Evolutionary conservation across 2,888 invertebrate species (phyloP), one percentile per base, ranked within the genome.

Genomic region (Mesorhabditis sp.): DNA sequence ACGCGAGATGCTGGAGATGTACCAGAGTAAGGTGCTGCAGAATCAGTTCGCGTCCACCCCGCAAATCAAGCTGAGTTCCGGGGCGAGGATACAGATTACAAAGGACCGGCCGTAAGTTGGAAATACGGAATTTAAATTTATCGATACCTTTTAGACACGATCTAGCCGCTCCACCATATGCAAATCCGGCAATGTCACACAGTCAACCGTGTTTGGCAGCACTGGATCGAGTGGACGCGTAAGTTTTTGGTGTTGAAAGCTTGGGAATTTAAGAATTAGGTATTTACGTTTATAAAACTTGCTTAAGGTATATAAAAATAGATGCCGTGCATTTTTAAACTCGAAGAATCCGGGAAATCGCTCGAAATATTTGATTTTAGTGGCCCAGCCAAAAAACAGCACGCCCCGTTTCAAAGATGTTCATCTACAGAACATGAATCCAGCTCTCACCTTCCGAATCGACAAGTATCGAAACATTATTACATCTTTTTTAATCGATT

Each of bases 161-260:
- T 61, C 65, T 41, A 62, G 45, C 62, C 61, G 64, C 63, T 10
- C n/a, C 15, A n/a, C 66, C 68, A 10, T 42, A 67, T 15, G 65
- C 65, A 44, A 65, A 68, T 41, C 72, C 79, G 0, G 72, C 78
- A 4, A 83, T 82, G 72, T 82, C 81, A 68, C 82, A 83, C 73
- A 82, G 82, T 5, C 83, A 83, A 70, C 83, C 83, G 5, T 83
- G 83, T 66, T 72, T 83, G 5, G 80, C 78, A 64, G 77, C 76
- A 7, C 70, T 70, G 7, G 72, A 72, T 67, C 50, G 67, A 70
- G 73, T 3, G 72, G 74, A 73, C 15, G 72, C 76, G 76, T 76
- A n/a, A 70, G 74, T 72, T 28, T 43, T 43, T 65, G n/a, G n/a
- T 2, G 28, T 28, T 28, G 28, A 28, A 28, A 28, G 28, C 28